Evolutionary conservation across 2,797 vertebrate species (phyloP), one percentile per base, ranked within the genome.

Genomic region (Lerista edwardsae): DNA sequence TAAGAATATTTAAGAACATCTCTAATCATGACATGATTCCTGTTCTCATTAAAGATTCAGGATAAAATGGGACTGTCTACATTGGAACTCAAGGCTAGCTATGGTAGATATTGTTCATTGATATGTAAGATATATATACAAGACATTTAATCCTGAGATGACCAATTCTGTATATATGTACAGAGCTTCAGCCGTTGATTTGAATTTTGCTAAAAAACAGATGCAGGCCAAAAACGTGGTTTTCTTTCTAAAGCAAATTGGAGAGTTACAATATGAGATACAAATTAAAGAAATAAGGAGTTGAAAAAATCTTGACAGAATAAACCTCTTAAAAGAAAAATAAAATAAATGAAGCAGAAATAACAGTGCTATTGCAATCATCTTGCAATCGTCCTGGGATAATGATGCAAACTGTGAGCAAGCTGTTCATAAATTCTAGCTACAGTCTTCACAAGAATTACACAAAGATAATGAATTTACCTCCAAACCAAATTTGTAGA

Each of bases 401-500:
- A 19, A 77, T 82, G 62, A 64, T 1, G 6, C 1, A 12, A 86
- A 8, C 57, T 39, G 86, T 47, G 12, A 59, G 83, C 34, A 84
- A 83, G 17, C 7, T n/a, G 59, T 6, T 31, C 69, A 21, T 44
- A 59, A 72, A 0, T 69, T 8, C 75, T 44, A 61, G 29, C 61
- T 77, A 27, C 4, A n/a, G 27, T 9, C 17, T 25, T 27, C 27
- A 59, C 67, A 80, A 11, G 12, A 51, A 51, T 14, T 51, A 14
- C 27, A 87, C 86, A 68, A 3, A 1, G 80, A 68, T 1, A 21
- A 2, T 15, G 29, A 84, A 75, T 79, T 91, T 92, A 95, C 94
- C 98, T 99, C 99, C 75, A 99, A 96, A 59, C 99, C 98, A 93
- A 99, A 99, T 91, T 99, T 99, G 95, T 99, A 99, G 96, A 99